A percentile compares a stretch with the other conserved stretches of the same genome.
phyloP scores from a whole-genome alignment of 2,797 vertebrate species.

The Pangasius macronema region DNA sequence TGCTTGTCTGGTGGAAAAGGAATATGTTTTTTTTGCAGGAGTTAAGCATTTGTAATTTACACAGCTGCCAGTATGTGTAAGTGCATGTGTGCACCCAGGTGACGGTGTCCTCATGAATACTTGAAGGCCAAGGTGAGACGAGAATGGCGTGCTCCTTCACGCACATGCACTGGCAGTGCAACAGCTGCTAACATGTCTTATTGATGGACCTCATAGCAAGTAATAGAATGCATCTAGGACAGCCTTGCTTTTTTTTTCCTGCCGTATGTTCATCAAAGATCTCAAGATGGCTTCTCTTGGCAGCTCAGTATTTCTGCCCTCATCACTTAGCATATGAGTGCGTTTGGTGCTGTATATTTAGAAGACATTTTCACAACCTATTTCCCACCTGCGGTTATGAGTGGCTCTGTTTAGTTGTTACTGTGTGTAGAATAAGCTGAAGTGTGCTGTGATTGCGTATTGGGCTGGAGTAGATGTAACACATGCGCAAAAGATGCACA shows the following conservation, averaged over 20 bases:
- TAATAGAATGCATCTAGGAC: conserved; percentile 79
- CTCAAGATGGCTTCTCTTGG: conserved; percentile 46
- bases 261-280: conserved; percentile 47
- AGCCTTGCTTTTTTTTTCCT: conserved; percentile 56
- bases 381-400: not conserved
- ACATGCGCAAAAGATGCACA: too few relatives aligned
- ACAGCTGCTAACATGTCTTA: conserved; percentile 75
- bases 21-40: not conserved
- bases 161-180: conserved; percentile 63
- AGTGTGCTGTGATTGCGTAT: not conserved
- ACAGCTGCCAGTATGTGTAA: conserved; percentile 62
- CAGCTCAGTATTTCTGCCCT: conserved; percentile 44
- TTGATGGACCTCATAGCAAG: conserved; percentile 75
- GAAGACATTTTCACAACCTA: not conserved
- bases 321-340: conserved; percentile 45
- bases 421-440: not conserved
- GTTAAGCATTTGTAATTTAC: conserved; percentile 70
- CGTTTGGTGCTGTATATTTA: not conserved
- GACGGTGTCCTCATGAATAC: conserved; percentile 76
- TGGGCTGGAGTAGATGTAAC: not conserved
- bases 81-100: conserved; percentile 57
- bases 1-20: not conserved
- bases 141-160: conserved; percentile 56
- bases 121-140: conserved; percentile 73
- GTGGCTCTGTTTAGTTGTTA: not conserved